phyloP scores from a whole-genome alignment of 2,888 invertebrate species.

The Pyrochroa serraticornis region DNA sequence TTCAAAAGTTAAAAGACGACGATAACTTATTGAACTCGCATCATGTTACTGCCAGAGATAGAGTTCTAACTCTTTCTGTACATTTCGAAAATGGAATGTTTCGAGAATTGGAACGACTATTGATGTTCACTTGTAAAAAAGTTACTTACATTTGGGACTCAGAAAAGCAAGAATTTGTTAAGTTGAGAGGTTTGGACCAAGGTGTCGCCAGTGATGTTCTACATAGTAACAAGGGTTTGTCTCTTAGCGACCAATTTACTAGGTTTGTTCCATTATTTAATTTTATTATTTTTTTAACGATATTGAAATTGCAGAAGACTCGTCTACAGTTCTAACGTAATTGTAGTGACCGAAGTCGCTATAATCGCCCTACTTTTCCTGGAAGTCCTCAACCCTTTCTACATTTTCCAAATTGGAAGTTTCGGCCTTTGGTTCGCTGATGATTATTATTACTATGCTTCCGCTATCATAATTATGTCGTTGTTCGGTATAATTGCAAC shows the following conservation, averaged over 20 bases:
- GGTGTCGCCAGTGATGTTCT: constrained; percentile 69
- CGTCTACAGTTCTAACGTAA: constrained; percentile 85
- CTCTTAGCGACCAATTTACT: constrained; percentile 66
- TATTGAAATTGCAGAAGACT: constrained; percentile 64
- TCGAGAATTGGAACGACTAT: constrained; percentile 51
- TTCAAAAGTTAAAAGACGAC: constrained; percentile 45
- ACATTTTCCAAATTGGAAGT: constrained; percentile 93
- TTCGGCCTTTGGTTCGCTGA: constrained; percentile 89
- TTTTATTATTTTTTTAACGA: background rate
- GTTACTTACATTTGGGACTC: constrained; percentile 82
- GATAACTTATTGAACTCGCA: constrained; percentile 42
- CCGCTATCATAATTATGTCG: constrained; percentile 85
- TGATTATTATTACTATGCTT: constrained; percentile 88
- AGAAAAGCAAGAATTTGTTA: constrained; percentile 69
- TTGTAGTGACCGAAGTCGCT: constrained; percentile 78
- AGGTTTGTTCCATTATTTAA: constrained; percentile 59
- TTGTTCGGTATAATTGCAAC: constrained; percentile 82
- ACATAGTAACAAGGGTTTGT: constrained; percentile 68
- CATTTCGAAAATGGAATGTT: constrained; percentile 56
- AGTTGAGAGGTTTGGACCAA: constrained; percentile 76
- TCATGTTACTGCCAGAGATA: constrained; percentile 30
- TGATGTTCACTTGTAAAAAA: constrained; percentile 83
- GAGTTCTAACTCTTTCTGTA: constrained; percentile 45
- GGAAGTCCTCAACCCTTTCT: constrained; percentile 92
- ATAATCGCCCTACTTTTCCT: constrained; percentile 74